These are phyloP conservation scores for Sipha flava DNA, from an alignment of 1,140 invertebrate genomes.

Conservation along the genomic window DNA sequence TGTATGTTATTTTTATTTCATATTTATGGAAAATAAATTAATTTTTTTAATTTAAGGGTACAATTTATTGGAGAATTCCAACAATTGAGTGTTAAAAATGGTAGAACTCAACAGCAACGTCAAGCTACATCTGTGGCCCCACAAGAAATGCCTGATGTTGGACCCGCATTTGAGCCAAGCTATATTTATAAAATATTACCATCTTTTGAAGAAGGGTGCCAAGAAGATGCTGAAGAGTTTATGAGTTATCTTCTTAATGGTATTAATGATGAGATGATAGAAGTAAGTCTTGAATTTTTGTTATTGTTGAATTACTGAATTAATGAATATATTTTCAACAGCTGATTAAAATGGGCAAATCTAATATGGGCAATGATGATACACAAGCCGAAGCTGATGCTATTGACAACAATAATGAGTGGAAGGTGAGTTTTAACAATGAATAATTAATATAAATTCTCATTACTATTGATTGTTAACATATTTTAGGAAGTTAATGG, in stretches of 20 bases:
- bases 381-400: constrained; percentile 46
- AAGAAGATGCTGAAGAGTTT: constrained; percentile 94
- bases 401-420: constrained; percentile 49
- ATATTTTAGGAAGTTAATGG: constrained; percentile 43
- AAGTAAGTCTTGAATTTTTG: constrained; percentile 48
- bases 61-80: constrained; percentile 46
- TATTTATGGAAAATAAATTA: neutral
- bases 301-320: neutral
- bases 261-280: constrained; percentile 91
- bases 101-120: constrained; percentile 35
- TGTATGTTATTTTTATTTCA: constrained; percentile 55
- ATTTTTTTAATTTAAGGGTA: constrained; percentile 45
- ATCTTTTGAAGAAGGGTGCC: constrained; percentile 65
- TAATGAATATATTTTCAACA: neutral
- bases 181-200: constrained; percentile 73
- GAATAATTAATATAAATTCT: neutral
- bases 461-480: neutral
- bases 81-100: constrained; percentile 22
- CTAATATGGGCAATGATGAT: constrained; percentile 45
- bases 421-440: constrained; percentile 56
- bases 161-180: constrained; percentile 68
- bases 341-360: constrained; percentile 31
- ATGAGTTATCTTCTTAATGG: constrained; percentile 83
- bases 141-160: constrained; percentile 42
- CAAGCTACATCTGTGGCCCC: constrained; percentile 8